phyloP scores from a whole-genome alignment of 2,113 vertebrate species.

The Aythya baeri region DNA sequence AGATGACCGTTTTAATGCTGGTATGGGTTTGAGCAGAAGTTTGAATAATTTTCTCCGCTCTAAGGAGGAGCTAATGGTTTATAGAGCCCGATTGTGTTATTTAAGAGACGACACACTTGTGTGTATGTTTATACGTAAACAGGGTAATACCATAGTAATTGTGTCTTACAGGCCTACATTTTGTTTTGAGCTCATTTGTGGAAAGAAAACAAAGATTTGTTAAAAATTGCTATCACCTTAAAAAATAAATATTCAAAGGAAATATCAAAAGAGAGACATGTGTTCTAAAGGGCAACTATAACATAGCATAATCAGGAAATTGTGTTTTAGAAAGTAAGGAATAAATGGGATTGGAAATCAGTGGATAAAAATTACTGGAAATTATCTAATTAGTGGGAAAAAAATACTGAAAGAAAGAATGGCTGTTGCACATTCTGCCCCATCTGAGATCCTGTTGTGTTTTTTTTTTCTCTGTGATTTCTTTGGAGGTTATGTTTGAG shows the following conservation, averaged over 20 bases:
- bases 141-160: not conserved
- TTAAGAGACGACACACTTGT: not conserved
- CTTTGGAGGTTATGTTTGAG: not conserved
- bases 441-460: not conserved
- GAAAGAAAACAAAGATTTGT: not conserved
- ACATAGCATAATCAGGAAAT: not conserved
- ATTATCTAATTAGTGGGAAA: not conserved
- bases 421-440: not conserved
- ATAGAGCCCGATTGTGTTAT: not conserved
- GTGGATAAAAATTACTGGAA: not conserved
- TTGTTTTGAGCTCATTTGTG: not conserved
- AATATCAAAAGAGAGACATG: not conserved
- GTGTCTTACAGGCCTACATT: not conserved
- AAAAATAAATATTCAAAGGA: not conserved
- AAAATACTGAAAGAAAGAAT: not conserved
- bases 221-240: not conserved
- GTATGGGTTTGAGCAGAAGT: not conserved
- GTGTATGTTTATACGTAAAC: too few relatives aligned
- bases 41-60: not conserved
- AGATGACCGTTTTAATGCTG: not conserved
- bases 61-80: not conserved
- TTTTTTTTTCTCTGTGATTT: fast-evolving
- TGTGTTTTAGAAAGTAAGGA: not conserved
- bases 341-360: fast-evolving
- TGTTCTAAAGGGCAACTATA: not conserved